Base-by-base conservation (phyloP, 2,888 invertebrate species). In the Ophion ellenae region DNA sequence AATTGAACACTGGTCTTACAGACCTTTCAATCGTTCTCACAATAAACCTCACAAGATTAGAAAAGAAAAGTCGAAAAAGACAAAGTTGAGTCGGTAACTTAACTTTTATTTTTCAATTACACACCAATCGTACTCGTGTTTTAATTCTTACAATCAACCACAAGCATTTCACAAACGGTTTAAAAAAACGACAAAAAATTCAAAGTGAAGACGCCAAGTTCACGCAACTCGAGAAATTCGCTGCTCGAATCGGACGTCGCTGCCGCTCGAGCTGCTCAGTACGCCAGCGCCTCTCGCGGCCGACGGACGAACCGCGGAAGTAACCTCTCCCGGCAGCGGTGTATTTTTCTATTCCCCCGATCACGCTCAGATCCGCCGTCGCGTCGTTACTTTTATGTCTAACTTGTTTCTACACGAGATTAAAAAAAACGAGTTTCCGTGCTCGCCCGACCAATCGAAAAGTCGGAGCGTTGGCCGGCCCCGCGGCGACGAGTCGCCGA, bases 301-400 rank as follows among this genome's bases (percentile, higher is more conserved):
- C n/a, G 24, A 7, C 9, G 36, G 11, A 10, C 0, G 32, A 57
- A 71, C 11, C n/a, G 24, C 57, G 11, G 1, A 17, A 3, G 36
- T n/a, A 57, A 71, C n/a, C 57, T n/a, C 36, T 36, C 32, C 57
- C 57, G 53, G n/a, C 36, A n/a, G 73, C 59, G 11, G 57, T n/a
- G 20, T 53, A 53, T 4, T 14, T 53, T 53, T 53, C 3, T 53
- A 53, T 53, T 53, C 53, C 17, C 5, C 53, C 17, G 11, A 14
- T 53, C 53, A 4, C 5, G 17, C 53, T 14, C 53, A 53, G 53
- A 11, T 53, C 53, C 53, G 17, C 2, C 40, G 3, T 53, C 14
- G 53, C 14, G 53, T 17, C 53, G 53, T 53, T 17, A 14, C 4
- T 53, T 53, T 4, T 53, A 3, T 53, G 11, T 14, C 14, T 53